Conservation (phyloP, 2,113 vertebrate species). For the Pelobates fuscus region DNA sequence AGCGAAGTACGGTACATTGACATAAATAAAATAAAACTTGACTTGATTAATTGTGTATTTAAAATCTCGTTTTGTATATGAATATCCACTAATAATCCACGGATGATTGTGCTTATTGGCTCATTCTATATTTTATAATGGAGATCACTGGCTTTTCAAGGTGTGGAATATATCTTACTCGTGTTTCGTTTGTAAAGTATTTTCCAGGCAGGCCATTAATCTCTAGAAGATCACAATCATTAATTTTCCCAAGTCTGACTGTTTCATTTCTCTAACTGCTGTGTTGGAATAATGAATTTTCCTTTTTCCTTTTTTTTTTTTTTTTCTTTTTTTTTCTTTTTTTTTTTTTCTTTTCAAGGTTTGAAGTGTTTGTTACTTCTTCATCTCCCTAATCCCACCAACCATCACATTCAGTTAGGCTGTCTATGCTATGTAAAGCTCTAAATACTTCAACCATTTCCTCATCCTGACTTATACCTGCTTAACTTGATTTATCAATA, state of each 20-base stretch:
- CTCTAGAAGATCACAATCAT: conserved; percentile 6
- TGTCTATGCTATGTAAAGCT: too few relatives aligned
- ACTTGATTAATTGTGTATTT: too few relatives aligned
- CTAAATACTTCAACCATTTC: too few relatives aligned
- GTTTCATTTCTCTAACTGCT: conserved; percentile 10
- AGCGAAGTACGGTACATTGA: too few relatives aligned
- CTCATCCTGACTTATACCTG: too few relatives aligned
- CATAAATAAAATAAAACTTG: too few relatives aligned
- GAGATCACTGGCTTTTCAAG: background rate
- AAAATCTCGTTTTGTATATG: too few relatives aligned
- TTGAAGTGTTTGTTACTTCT: background rate
- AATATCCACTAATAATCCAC: too few relatives aligned
- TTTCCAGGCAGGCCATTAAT: conserved; percentile 7
- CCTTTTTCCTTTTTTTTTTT: background rate
- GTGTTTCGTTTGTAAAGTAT: background rate
- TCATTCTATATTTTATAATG: background rate
- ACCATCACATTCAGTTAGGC: too few relatives aligned
- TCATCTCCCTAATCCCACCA: background rate
- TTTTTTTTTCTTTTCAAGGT: background rate
- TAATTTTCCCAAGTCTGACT: conserved; percentile 6
- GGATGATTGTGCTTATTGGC: background rate
- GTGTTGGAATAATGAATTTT: conserved; percentile 18
- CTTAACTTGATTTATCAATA: too few relatives aligned
- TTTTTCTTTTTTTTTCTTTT: too few relatives aligned
- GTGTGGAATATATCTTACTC: background rate